Conservation (phyloP, 2,113 vertebrate species). For the Eubucco bourcierii region DNA sequence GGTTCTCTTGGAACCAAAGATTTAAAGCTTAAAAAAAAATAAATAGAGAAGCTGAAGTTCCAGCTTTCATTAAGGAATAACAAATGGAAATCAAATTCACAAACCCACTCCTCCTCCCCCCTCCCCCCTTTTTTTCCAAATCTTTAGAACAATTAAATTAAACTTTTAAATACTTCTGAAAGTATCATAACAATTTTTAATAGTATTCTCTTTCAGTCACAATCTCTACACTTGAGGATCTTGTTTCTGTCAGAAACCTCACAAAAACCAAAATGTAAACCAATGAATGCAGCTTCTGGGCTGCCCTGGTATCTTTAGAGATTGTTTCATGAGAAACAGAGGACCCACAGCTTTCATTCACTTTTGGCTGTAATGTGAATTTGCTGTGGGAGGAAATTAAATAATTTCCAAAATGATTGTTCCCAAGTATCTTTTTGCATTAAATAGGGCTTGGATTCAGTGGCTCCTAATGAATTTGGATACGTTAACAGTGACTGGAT, state of each 20-base stretch:
- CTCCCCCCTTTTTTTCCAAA: not conserved
- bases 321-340: not conserved
- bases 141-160: not conserved
- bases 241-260: not conserved
- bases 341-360: not conserved
- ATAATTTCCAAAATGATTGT: constrained; percentile 8
- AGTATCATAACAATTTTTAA: no score
- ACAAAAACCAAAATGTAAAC: not conserved
- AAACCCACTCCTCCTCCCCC: not conserved
- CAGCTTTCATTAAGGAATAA: not conserved
- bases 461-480: constrained; percentile 54
- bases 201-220: not conserved
- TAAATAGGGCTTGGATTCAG: constrained; percentile 32
- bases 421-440: constrained; percentile 13
- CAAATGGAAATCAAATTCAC: not conserved
- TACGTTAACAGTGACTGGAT: constrained; percentile 59
- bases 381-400: constrained; percentile 35
- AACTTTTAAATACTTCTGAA: not conserved
- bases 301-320: not conserved
- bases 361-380: not conserved
- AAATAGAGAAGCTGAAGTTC: not conserved
- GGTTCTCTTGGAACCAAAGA: not conserved
- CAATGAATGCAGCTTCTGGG: not conserved
- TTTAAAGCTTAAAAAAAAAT: not conserved
- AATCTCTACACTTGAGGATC: not conserved